Percentiles rank a stretch among this genome's conserved stretches.
Evolutionary conservation across 2,797 vertebrate genomes (phyloP).

Genomic region (Gobionotothen gibberifrons): DNA sequence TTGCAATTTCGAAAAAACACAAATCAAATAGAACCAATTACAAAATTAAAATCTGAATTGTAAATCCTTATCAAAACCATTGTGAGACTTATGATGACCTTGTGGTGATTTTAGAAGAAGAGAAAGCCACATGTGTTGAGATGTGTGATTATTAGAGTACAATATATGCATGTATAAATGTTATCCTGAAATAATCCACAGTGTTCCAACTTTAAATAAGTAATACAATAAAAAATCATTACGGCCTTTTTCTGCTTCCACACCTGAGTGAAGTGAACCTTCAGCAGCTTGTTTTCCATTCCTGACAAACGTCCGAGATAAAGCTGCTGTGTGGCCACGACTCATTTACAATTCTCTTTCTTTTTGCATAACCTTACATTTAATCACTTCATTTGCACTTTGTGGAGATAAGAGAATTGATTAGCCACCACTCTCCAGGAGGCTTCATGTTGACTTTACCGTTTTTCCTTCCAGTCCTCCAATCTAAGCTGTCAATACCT

Average conservation of each 20-base stretch:
- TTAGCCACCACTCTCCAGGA: slow-evolving; percentile 75
- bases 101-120: not conserved
- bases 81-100: not conserved
- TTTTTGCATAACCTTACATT: slow-evolving; percentile 75
- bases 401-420: slow-evolving; percentile 85
- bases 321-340: slow-evolving; percentile 38
- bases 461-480: slow-evolving; percentile 51
- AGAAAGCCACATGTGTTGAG: not conserved
- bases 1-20: too few species aligned
- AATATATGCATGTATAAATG: not conserved
- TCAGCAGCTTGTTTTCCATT: slow-evolving; percentile 42
- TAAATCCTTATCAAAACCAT: not conserved
- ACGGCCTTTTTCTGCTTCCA: not conserved
- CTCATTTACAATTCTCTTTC: slow-evolving; percentile 67
- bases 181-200: not conserved
- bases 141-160: not conserved
- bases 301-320: slow-evolving; percentile 61
- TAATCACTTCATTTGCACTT: slow-evolving; percentile 84
- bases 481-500: slow-evolving; percentile 79
- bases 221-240: not conserved
- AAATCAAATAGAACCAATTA: too few species aligned
- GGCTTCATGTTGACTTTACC: slow-evolving; percentile 76
- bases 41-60: not conserved
- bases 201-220: not conserved
- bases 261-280: slow-evolving; percentile 25